phyloP scores from a whole-genome alignment of 2,888 invertebrate genomes.

The Drosophila cracens region DNA sequence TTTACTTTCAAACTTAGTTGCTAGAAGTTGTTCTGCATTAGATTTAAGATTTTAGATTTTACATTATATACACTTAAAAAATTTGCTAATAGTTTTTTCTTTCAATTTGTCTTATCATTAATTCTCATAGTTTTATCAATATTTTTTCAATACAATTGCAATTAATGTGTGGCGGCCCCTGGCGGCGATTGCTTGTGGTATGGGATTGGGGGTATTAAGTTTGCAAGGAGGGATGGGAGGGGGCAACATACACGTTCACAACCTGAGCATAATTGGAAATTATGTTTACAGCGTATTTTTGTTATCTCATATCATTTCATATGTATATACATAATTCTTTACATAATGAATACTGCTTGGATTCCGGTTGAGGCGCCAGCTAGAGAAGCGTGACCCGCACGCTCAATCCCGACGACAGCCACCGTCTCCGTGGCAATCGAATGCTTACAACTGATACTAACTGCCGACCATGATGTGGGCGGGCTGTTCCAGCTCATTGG shows the following conservation, averaged over 20 bases:
- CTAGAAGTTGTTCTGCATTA: slow-evolving; percentile 56
- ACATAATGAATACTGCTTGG: slow-evolving; percentile 71
- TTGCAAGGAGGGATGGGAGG: slow-evolving; percentile 8
- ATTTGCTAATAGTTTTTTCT: slow-evolving; percentile 76
- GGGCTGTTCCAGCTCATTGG: slow-evolving; percentile 86
- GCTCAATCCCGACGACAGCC: slow-evolving; percentile 40
- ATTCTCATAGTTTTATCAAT: slow-evolving; percentile 35
- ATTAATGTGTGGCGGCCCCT: slow-evolving; percentile 44
- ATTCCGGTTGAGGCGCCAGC: slow-evolving; percentile 48
- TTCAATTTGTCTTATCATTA: slow-evolving; percentile 48
- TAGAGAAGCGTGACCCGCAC: slow-evolving; percentile 62
- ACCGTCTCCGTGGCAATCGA: slow-evolving; percentile 18
- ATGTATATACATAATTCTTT: slow-evolving; percentile 28
- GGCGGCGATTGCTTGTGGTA: slow-evolving; percentile 37
- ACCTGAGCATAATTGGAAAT: slow-evolving; percentile 83
- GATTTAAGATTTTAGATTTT: slow-evolving; percentile 50
- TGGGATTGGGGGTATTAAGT: background rate
- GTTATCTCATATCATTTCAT: slow-evolving; percentile 18
- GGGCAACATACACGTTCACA: slow-evolving; percentile 79
- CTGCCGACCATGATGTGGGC: slow-evolving; percentile 87
- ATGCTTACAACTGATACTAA: slow-evolving; percentile 85
- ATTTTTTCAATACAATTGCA: slow-evolving; percentile 61
- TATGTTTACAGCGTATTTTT: slow-evolving; percentile 38
- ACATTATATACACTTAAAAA: slow-evolving; percentile 78
- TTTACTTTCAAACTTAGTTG: slow-evolving; percentile 47